Percentiles rank a stretch among this genome's conserved stretches.
These are phyloP conservation scores for Etheostoma cragini DNA, from an alignment of 2,113 vertebrate species.

Conservation along the genomic window DNA sequence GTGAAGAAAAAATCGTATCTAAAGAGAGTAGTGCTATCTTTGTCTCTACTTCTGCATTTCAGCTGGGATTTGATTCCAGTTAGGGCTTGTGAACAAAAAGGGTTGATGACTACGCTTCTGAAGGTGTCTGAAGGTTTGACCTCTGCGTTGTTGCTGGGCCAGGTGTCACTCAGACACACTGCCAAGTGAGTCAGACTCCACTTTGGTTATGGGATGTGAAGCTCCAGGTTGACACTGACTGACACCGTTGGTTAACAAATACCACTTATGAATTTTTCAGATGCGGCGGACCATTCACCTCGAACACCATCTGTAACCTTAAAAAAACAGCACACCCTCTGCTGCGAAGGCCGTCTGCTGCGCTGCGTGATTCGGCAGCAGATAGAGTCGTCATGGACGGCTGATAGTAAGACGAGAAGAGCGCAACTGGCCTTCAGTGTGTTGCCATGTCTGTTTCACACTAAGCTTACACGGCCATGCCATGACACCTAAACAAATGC, in stretches of 20 bases:
- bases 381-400: slow-evolving; percentile 25
- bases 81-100: background rate
- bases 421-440: slow-evolving; percentile 20
- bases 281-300: slow-evolving; percentile 24
- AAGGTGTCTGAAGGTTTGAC: slow-evolving; percentile 10
- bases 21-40: background rate
- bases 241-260: slow-evolving; percentile 34
- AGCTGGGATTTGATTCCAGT: background rate
- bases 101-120: background rate
- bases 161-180: slow-evolving; percentile 41
- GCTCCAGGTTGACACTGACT: slow-evolving; percentile 33
- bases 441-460: slow-evolving; percentile 38
- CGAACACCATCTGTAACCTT: slow-evolving; percentile 50
- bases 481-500: slow-evolving; percentile 46
- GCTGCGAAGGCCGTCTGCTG: slow-evolving; percentile 21
- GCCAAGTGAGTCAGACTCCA: slow-evolving; percentile 60
- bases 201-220: slow-evolving; percentile 55
- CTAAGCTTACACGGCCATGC: slow-evolving; percentile 42
- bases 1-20: background rate
- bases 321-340: slow-evolving; percentile 29
- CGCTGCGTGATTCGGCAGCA: slow-evolving; percentile 9
- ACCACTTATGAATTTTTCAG: slow-evolving; percentile 41
- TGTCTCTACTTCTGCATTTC: background rate
- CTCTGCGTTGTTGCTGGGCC: slow-evolving; percentile 16
- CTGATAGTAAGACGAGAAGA: slow-evolving; percentile 58